A percentile compares a stretch with the other conserved stretches of the same genome.
These are phyloP conservation scores for Antheraea pernyi DNA, from an alignment of 1,140 invertebrate genomes.

Conservation along the genomic window DNA sequence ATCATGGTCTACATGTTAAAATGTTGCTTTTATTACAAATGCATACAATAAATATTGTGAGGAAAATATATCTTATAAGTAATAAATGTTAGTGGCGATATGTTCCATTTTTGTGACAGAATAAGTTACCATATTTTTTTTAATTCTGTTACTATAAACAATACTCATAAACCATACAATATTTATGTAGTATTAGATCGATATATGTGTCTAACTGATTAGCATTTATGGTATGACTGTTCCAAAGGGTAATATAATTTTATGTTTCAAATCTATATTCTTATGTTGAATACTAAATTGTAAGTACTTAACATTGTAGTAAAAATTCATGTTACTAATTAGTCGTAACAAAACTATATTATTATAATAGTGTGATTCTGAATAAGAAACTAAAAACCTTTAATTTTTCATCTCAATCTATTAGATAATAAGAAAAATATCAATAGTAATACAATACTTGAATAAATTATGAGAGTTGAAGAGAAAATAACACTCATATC, in stretches of 20 bases:
- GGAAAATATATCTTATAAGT: background rate
- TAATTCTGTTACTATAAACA: slow-evolving; percentile 31
- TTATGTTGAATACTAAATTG: background rate
- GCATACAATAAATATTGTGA: background rate
- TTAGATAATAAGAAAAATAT: background rate
- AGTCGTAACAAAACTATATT: background rate
- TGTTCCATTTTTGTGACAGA: background rate
- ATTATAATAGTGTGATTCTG: background rate
- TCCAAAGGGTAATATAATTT: background rate
- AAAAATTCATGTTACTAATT: background rate
- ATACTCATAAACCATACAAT: slow-evolving; percentile 22
- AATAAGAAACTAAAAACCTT: background rate
- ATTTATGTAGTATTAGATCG: slow-evolving; percentile 9
- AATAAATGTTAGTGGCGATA: too few relatives aligned
- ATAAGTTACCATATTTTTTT: slow-evolving; percentile 5
- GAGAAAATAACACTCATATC: too few relatives aligned
- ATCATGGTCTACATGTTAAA: background rate
- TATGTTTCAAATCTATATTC: background rate
- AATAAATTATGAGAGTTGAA: too few relatives aligned
- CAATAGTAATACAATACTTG: background rate
- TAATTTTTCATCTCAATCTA: background rate
- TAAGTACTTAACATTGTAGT: background rate
- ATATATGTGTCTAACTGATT: slow-evolving; percentile 6
- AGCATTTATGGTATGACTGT: slow-evolving; percentile 7
- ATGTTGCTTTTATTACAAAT: background rate